Evolutionary conservation across 2,797 vertebrate genomes (phyloP).

Genomic region (Chelonia mydas): DNA sequence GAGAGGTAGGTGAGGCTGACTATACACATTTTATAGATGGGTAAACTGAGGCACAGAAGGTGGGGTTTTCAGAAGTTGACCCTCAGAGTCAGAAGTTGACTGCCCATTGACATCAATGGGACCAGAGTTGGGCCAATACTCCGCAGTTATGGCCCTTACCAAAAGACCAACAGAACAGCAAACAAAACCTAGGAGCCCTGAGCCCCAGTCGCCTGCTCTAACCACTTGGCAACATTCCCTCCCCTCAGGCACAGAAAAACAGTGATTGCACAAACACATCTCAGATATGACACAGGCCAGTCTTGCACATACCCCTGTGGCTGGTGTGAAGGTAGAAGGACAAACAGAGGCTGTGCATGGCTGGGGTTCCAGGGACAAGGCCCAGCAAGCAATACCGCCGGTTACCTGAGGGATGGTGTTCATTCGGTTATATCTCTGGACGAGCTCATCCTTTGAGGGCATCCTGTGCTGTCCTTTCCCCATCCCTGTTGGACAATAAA

Average conservation of each 20-base stretch:
- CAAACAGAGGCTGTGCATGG: neutral
- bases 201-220: neutral
- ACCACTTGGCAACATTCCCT: neutral
- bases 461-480: constrained; percentile 99
- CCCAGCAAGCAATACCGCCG: neutral
- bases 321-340: too few species aligned
- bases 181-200: neutral
- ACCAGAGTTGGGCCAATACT: neutral
- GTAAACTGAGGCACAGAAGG: neutral
- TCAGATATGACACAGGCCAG: too few species aligned
- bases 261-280: neutral
- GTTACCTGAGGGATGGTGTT: constrained; percentile 97
- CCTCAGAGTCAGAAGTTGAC: too few species aligned
- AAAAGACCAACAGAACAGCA: neutral
- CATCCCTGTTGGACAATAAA: constrained; percentile 86
- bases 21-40: neutral
- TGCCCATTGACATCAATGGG: neutral
- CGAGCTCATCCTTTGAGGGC: constrained; percentile 98
- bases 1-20: neutral
- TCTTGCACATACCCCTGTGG: neutral
- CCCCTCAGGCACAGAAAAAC: neutral
- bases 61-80: neutral
- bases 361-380: neutral
- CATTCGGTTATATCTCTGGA: constrained; percentile 98
- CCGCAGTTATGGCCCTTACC: neutral